Percentiles rank a stretch among this genome's conserved stretches.
These are phyloP conservation scores for Panzeria rudis DNA, from an alignment of 2,888 invertebrate species.

Conservation along the genomic window DNA sequence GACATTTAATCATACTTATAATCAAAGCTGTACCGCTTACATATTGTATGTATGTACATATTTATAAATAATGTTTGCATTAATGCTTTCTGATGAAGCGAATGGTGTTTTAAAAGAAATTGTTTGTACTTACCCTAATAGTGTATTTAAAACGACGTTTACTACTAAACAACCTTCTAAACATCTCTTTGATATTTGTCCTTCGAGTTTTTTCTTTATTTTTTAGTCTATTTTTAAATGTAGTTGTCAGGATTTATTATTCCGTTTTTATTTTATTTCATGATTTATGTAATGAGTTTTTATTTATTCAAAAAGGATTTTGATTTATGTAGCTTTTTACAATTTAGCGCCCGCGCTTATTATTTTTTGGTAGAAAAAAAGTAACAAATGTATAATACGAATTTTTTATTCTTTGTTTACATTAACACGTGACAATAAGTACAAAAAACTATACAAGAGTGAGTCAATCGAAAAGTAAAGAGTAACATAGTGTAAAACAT, in stretches of 20 bases:
- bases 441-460: slow-evolving; percentile 29
- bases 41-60: too few species aligned
- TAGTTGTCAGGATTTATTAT: slow-evolving; percentile 40
- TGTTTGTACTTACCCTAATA: slow-evolving; percentile 53
- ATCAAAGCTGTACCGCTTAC: too few species aligned
- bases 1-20: too few species aligned
- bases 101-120: too few species aligned
- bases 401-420: slow-evolving; percentile 47
- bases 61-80: too few species aligned
- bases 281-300: slow-evolving; percentile 53
- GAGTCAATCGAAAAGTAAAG: slow-evolving; percentile 7
- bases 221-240: slow-evolving; percentile 19
- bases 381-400: neutral
- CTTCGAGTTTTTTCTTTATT: slow-evolving; percentile 12
- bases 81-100: too few species aligned
- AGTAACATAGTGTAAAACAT: neutral
- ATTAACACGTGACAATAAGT: slow-evolving; percentile 59
- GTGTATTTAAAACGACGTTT: slow-evolving; percentile 58
- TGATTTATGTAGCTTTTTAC: slow-evolving; percentile 60
- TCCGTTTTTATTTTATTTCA: slow-evolving; percentile 32
- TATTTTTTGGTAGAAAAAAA: neutral
- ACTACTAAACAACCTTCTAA: slow-evolving; percentile 43
- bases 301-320: slow-evolving; percentile 20
- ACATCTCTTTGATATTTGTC: slow-evolving; percentile 35
- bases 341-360: slow-evolving; percentile 53